These are phyloP conservation scores for Zaprionus gabonicus DNA, from an alignment of 1,140 invertebrate species.

Conservation along the genomic window DNA sequence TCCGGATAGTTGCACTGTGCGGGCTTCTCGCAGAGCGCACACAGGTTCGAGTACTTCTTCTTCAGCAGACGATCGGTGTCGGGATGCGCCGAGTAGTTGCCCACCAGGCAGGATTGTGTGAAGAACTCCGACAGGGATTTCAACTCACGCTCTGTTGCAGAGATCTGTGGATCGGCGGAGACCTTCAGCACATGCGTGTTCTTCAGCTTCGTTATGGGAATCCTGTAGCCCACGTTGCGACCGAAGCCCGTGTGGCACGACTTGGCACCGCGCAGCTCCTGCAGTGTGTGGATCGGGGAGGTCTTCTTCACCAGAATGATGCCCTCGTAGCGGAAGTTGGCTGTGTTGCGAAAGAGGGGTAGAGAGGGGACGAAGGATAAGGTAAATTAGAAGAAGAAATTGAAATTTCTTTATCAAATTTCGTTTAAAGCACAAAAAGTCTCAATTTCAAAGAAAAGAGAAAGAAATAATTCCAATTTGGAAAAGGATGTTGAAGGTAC, in stretches of 20 bases:
- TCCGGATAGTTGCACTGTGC: slow-evolving; percentile 92
- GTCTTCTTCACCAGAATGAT: slow-evolving; percentile 91
- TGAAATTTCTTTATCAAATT: too few species aligned
- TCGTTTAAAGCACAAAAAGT: too few species aligned
- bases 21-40: slow-evolving; percentile 90
- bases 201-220: slow-evolving; percentile 90
- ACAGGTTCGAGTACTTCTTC: slow-evolving; percentile 89
- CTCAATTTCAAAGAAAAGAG: too few species aligned
- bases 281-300: slow-evolving; percentile 87
- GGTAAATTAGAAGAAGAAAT: background rate
- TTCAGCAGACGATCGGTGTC: slow-evolving; percentile 89
- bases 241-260: slow-evolving; percentile 93
- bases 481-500: too few species aligned
- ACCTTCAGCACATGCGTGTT: slow-evolving; percentile 88
- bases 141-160: slow-evolving; percentile 91
- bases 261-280: slow-evolving; percentile 89
- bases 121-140: slow-evolving; percentile 90
- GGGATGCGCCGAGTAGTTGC: slow-evolving; percentile 90
- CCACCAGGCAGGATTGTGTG: slow-evolving; percentile 90
- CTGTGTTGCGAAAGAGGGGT: slow-evolving; percentile 76
- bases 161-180: slow-evolving; percentile 88
- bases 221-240: slow-evolving; percentile 92
- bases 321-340: slow-evolving; percentile 90
- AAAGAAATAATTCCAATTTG: too few species aligned
- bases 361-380: too few species aligned